Evolutionary conservation across 2,888 invertebrate species (phyloP).

Genomic region (Campaea margaritaria): DNA sequence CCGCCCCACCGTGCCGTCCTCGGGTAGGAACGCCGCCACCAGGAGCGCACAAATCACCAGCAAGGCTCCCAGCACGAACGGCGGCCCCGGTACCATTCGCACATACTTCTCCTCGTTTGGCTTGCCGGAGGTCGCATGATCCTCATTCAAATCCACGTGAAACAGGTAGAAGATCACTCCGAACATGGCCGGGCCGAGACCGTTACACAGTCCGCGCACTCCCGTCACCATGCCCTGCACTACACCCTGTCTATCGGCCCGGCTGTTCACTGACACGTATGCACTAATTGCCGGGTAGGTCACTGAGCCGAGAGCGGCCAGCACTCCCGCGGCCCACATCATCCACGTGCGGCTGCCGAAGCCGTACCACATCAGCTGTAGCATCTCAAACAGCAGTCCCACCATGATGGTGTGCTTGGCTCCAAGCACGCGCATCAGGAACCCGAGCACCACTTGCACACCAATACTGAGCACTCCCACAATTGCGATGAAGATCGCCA

Average conservation of each 20-base stretch:
- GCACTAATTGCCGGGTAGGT: slow-evolving; percentile 99
- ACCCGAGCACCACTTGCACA: slow-evolving; percentile 95
- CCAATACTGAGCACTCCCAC: slow-evolving; percentile 98
- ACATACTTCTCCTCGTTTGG: slow-evolving; percentile 83
- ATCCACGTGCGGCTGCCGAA: slow-evolving; percentile 99
- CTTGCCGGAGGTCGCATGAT: slow-evolving; percentile 73
- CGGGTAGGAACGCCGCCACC: slow-evolving; percentile 95
- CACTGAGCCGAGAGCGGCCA: slow-evolving; percentile 97
- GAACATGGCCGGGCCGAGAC: slow-evolving; percentile 99
- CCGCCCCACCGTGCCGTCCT: slow-evolving; percentile 79
- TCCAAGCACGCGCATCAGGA: slow-evolving; percentile 93
- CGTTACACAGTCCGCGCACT: slow-evolving; percentile 98
- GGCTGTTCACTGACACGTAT: slow-evolving; percentile 98
- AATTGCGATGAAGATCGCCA: slow-evolving; percentile 98
- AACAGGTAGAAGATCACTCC: slow-evolving; percentile 99
- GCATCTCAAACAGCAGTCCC: slow-evolving; percentile 97
- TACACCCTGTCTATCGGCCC: slow-evolving; percentile 98
- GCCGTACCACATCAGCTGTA: slow-evolving; percentile 98
- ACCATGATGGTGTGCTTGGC: slow-evolving; percentile 99
- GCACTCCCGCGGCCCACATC: slow-evolving; percentile 99
- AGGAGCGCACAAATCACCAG: slow-evolving; percentile 98
- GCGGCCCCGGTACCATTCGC: slow-evolving; percentile 97
- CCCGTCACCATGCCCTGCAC: slow-evolving; percentile 99
- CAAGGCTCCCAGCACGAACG: slow-evolving; percentile 98
- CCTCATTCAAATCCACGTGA: slow-evolving; percentile 97